Conservation (phyloP, 1,140 invertebrate species). For the Ctenoplectra terminalis region DNA sequence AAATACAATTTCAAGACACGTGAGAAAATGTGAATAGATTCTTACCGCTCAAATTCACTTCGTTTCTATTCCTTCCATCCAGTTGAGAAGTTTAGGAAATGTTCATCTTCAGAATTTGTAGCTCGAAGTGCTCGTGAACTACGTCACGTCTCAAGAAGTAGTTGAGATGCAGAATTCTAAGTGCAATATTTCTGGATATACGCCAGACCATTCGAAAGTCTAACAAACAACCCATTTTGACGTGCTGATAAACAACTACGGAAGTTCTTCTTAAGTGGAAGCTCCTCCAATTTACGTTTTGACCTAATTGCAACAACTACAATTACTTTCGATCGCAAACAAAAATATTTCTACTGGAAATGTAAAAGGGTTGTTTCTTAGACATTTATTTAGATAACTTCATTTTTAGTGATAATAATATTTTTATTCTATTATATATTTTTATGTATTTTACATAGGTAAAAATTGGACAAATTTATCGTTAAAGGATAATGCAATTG, state of each 20-base stretch:
- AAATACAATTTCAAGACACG: too few relatives aligned
- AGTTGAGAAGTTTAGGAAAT: background rate
- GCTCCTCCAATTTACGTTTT: background rate
- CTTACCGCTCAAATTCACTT: background rate
- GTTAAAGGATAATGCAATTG: too few relatives aligned
- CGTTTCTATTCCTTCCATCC: background rate
- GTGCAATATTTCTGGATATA: constrained; percentile 42
- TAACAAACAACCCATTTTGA: background rate
- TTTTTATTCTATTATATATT: too few relatives aligned
- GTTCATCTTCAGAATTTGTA: background rate
- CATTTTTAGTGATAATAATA: too few relatives aligned
- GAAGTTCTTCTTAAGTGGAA: background rate
- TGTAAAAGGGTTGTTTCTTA: too few relatives aligned
- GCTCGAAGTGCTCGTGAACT: background rate
- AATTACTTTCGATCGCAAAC: background rate
- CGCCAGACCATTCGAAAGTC: constrained; percentile 6
- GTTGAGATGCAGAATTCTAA: constrained; percentile 10
- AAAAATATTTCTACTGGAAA: background rate
- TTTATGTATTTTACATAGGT: too few relatives aligned
- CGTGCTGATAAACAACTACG: constrained; percentile 9
- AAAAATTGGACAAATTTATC: too few relatives aligned
- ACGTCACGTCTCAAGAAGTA: constrained; percentile 14
- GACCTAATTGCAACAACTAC: background rate
- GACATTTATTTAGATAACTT: too few relatives aligned
- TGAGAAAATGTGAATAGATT: background rate